Base-by-base conservation (phyloP, 2,888 invertebrate genomes). In the Drosophila setosimentum region DNA sequence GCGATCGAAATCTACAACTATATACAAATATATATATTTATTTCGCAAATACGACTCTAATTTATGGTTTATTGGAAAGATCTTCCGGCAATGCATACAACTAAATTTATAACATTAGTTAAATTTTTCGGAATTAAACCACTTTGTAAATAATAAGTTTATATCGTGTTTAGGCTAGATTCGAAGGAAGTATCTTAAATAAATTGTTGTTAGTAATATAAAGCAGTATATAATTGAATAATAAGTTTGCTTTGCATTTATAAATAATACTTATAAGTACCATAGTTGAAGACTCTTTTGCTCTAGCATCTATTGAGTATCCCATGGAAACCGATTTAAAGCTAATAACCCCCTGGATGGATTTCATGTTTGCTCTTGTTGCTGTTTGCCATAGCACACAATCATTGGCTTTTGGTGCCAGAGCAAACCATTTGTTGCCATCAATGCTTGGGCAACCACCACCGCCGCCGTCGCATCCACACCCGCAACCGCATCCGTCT, bases 361-460 rank as follows among this genome's bases (percentile, higher is more conserved):
- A 42, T 16, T 30, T 55, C 21, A 45, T 32, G 40, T 35, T 32
- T 49, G 49, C 42, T 51, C 32, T 24, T 60, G 48, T 29, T 87
- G 87, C 75, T 89, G 87, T 89, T 95, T 95, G 18, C 96, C 97
- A 94, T 96, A 98, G 82, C 97, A 97, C 50, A 99, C 98, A 72
- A 98, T 97, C 94, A 99, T 96, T 10, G 98, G 98, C 93, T 97
- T 98, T 68, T 96, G 96, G 89, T 97, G 96, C 62, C 98, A 93
- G 82, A 98, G 94, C 91, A 95, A 97, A 0, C 98, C 98, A 93
- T 98, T 98, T 3, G 98, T 98, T 92, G 97, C 97, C 83, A 95
- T 94, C 0, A 98, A 92, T 13, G 98, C 98, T 76, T 94, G 94
- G 89, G 96, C 95, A 61, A 97, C 96, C 63, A 98, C 94, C 29